These are phyloP conservation scores for Aphis gossypii DNA, from an alignment of 1,140 invertebrate species.

Conservation along the genomic window DNA sequence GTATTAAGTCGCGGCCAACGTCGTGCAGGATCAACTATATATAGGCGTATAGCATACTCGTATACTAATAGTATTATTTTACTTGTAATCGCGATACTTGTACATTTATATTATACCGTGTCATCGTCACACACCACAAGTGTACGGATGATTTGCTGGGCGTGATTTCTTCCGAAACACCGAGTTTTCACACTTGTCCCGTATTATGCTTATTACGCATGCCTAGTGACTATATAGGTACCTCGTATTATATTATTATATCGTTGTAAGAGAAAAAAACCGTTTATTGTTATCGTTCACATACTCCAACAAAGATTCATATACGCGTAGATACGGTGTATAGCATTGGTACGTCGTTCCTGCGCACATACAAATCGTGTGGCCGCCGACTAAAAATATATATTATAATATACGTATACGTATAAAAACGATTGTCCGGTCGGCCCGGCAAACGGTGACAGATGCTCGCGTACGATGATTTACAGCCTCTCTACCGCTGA, in stretches of 20 bases:
- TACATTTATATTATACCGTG: neutral
- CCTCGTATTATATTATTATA: too few relatives aligned
- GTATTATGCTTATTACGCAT: neutral
- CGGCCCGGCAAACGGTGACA: conserved; percentile 32
- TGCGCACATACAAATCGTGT: too few relatives aligned
- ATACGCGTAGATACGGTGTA: too few relatives aligned
- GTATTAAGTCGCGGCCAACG: too few relatives aligned
- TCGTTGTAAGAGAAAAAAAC: neutral
- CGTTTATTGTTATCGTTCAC: neutral
- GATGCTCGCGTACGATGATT: conserved; percentile 22
- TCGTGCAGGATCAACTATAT: too few relatives aligned
- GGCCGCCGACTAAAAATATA: too few relatives aligned
- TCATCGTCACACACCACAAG: neutral
- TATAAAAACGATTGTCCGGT: conserved; percentile 17
- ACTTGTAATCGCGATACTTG: neutral
- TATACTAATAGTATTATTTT: too few relatives aligned
- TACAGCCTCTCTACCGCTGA: conserved; percentile 27
- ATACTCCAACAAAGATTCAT: neutral
- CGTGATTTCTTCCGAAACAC: neutral
- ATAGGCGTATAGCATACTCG: too few relatives aligned
- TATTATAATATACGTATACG: too few relatives aligned
- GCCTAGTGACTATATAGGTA: too few relatives aligned
- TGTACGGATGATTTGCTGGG: neutral
- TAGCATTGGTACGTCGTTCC: too few relatives aligned
- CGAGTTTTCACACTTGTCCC: neutral